Evolutionary conservation across 35 echinoderm and acorn worm genomes (phyloP), one percentile per base, ranked within the genome.

Genomic region (Heliocidaris erythrogramma): DNA sequence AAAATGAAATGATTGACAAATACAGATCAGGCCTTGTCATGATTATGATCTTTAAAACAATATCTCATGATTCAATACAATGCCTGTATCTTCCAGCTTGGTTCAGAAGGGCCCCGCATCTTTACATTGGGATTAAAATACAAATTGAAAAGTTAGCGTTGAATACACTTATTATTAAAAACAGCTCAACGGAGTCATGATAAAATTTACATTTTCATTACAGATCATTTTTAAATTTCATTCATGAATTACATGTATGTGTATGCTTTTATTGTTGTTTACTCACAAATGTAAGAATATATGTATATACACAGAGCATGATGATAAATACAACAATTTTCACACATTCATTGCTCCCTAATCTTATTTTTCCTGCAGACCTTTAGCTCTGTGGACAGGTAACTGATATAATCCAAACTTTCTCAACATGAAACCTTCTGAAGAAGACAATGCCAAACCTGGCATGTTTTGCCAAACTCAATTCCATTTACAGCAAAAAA

Each of bases 251-350:
- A 78, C 35, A 42, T 42, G 35, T 42, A 1, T 78, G 17, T 78
- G 18, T 78, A 78, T n/a, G 65, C 65, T 27, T 78, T 78, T 24
- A 78, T 27, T 78, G 27, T 78, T 78, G 16, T 78, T 78, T 78
- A 78, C n/a, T 78, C 65, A 78, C 65, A 78, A 78, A 78, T 78
- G 65, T 78, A 78, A 78, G 65, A 78, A 78, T 78, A n/a, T 21
- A 78, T 78, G 8, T 21, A 78, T 78, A 78, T 78, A n/a, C n/a
- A 78, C 65, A 56, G 52, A 56, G 52, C 52, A 78, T 78, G 18
- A 18, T 78, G 65, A 78, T 78, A 78, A 78, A 78, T 78, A 78
- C 65, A 78, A 8, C 65, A 24, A 78, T 56, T 56, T 56, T 56
- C 52, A 78, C 35, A 78, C 65, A 78, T 78, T 78, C 4, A 78